Evolutionary conservation across 2,113 vertebrate genomes (phyloP).

Genomic region (Grantiella picta): DNA sequence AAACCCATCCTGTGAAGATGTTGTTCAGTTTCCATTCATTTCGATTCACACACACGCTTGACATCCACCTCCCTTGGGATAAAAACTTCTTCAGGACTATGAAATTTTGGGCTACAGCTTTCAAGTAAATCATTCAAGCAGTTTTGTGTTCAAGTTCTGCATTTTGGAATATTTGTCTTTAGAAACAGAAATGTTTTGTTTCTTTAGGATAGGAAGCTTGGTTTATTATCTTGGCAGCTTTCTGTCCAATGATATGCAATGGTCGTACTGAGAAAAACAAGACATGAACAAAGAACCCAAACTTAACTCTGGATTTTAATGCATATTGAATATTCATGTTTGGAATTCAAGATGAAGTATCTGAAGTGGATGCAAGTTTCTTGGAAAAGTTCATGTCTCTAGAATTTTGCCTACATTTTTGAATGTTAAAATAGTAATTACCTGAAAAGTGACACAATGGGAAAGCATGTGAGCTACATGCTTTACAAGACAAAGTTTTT

Average conservation of each 20-base stretch:
- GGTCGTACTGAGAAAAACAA: not conserved
- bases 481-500: not conserved
- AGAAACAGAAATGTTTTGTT: not conserved
- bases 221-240: not conserved
- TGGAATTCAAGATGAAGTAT: not conserved
- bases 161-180: not conserved
- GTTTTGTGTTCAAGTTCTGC: not conserved
- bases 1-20: not conserved
- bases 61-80: not conserved
- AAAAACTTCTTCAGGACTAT: not conserved
- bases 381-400: not conserved
- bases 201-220: not conserved
- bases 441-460: not conserved
- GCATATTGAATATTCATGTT: not conserved
- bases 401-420: not conserved
- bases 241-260: not conserved
- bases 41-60: not conserved
- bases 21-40: not conserved
- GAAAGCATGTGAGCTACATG: not conserved
- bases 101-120: not conserved
- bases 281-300: not conserved
- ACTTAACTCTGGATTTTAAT: not conserved
- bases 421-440: not conserved
- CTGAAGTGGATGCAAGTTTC: not conserved
- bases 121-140: not conserved